Conservation (phyloP, 2,113 vertebrate species). For the Anas platyrhynchos region DNA sequence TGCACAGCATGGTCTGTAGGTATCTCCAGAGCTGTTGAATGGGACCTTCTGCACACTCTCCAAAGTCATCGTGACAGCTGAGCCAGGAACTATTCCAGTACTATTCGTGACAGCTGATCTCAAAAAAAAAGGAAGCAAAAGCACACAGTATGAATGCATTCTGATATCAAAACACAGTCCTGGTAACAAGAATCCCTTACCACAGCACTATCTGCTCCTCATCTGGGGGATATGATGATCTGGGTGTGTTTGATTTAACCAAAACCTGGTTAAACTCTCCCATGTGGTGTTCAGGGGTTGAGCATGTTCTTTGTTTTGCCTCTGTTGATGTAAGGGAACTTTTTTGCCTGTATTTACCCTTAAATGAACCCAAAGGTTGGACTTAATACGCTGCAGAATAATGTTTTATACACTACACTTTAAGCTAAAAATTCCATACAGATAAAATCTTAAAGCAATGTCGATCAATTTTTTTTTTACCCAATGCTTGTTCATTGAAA, state of each 20-base stretch:
- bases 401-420: neutral
- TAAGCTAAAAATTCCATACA: neutral
- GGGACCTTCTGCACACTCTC: neutral
- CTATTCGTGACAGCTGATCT: neutral
- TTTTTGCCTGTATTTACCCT: neutral
- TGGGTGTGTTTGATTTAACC: neutral
- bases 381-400: neutral
- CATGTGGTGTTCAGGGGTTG: neutral
- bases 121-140: neutral
- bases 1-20: neutral
- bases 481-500: neutral
- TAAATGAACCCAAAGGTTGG: no score
- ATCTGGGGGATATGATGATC: neutral
- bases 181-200: neutral
- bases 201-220: neutral
- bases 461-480: neutral
- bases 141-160: neutral
- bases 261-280: neutral
- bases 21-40: accelerated
- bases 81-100: neutral
- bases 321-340: neutral
- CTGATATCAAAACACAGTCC: neutral
- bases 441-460: neutral
- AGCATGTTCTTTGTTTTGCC: neutral
- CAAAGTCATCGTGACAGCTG: neutral